Conservation (phyloP, 2,888 invertebrate genomes). For the Diabrotica balteata region DNA sequence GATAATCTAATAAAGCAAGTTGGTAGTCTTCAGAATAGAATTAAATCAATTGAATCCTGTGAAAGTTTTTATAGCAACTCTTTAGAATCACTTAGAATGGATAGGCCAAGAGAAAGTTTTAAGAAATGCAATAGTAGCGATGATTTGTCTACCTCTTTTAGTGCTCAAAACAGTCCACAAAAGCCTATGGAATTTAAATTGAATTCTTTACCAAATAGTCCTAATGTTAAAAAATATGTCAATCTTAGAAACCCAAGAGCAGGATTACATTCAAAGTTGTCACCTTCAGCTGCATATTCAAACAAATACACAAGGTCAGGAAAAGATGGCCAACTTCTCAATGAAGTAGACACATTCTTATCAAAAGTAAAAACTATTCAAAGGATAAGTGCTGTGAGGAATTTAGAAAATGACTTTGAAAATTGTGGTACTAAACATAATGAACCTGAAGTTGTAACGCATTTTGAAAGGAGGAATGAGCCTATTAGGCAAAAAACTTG, state of each 20-base stretch:
- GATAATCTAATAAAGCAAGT: slow-evolving; percentile 71
- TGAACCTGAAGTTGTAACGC: no score
- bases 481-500: slow-evolving; percentile 37
- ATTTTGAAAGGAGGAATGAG: slow-evolving; percentile 18
- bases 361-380: slow-evolving; percentile 55
- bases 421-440: slow-evolving; percentile 1
- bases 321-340: slow-evolving; percentile 38
- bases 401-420: slow-evolving; percentile 48
- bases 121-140: slow-evolving; percentile 51
- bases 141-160: slow-evolving; percentile 45
- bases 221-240: slow-evolving; percentile 43
- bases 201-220: slow-evolving; percentile 54
- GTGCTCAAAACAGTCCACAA: slow-evolving; percentile 57
- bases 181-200: slow-evolving; percentile 52
- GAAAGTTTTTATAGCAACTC: slow-evolving; percentile 45
- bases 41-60: slow-evolving; percentile 62
- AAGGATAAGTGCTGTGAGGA: slow-evolving; percentile 47
- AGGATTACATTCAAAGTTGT: slow-evolving; percentile 17
- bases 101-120: slow-evolving; percentile 34
- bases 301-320: slow-evolving; percentile 16
- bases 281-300: slow-evolving; percentile 30
- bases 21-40: slow-evolving; percentile 64
- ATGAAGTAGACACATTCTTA: slow-evolving; percentile 56
- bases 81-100: slow-evolving; percentile 35
- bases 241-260: slow-evolving; percentile 31